phyloP scores from a whole-genome alignment of 2,113 vertebrate species.

The Onychostoma macrolepis region DNA sequence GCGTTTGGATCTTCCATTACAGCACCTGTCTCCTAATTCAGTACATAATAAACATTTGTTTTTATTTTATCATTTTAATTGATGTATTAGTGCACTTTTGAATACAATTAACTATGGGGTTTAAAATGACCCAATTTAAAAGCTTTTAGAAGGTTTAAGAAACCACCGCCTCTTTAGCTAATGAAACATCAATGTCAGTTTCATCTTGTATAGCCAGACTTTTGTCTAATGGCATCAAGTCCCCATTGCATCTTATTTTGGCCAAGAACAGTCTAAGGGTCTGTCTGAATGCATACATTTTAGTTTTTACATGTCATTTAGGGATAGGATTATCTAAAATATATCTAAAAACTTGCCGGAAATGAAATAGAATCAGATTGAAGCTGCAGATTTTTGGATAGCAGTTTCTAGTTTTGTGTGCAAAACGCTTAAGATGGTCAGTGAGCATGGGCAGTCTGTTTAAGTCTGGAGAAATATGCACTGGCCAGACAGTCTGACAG shows the following conservation, averaged over 20 bases:
- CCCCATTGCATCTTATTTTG: background rate
- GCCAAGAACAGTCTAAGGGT: background rate
- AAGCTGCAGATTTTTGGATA: background rate
- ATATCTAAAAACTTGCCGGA: background rate
- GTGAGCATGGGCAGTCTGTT: background rate
- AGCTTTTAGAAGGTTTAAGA: background rate
- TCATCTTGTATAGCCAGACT: background rate
- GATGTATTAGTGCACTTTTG: background rate
- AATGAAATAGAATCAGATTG: background rate
- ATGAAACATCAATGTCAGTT: background rate
- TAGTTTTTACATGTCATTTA: background rate
- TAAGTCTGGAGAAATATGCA: background rate
- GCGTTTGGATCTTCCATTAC: constrained; percentile 52
- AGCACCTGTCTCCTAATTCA: background rate
- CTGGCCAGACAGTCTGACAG: constrained; percentile 43
- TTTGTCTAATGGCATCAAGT: background rate
- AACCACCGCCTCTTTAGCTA: background rate
- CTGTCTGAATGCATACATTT: background rate
- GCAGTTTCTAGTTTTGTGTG: background rate
- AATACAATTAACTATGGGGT: background rate
- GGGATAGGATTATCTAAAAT: background rate
- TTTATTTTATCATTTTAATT: background rate
- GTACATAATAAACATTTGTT: background rate
- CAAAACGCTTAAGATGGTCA: background rate
- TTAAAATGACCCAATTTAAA: background rate